Evolutionary conservation across 2,797 vertebrate genomes (phyloP).

Genomic region (Enteromius trimaculatus): DNA sequence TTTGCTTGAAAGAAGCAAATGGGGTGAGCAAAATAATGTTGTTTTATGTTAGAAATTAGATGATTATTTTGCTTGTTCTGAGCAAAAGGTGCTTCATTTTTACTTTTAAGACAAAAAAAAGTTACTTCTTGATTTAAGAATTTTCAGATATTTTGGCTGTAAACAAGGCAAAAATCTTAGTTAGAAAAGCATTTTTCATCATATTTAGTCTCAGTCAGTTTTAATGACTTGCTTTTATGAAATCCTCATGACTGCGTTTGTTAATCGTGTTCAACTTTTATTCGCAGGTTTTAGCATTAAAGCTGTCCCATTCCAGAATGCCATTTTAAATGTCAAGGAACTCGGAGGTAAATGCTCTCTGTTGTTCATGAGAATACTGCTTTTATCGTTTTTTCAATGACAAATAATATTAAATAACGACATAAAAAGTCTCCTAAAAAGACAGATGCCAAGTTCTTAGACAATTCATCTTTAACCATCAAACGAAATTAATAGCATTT

Average conservation of each 20-base stretch:
- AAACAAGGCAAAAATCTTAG: no score
- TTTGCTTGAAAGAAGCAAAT: no score
- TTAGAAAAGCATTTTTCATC: no score
- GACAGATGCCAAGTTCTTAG: background rate
- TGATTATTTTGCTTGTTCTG: no score
- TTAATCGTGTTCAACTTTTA: conserved; percentile 53
- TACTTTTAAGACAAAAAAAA: no score
- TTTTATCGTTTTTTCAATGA: background rate
- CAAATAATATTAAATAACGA: background rate
- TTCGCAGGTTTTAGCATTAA: conserved; percentile 89
- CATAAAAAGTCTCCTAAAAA: background rate
- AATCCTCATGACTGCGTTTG: background rate
- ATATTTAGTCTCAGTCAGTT: background rate
- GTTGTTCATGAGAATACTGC: background rate
- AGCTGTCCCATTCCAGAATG: conserved; percentile 88
- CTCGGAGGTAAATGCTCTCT: conserved; percentile 82
- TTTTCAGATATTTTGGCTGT: no score
- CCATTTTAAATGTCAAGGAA: conserved; percentile 89
- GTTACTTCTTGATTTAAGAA: no score
- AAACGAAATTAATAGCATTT: background rate
- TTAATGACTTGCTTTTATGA: conserved; percentile 17
- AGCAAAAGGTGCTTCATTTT: no score
- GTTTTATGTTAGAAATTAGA: no score
- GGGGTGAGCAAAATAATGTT: no score
- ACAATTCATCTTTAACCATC: background rate